Percentiles rank a stretch among this genome's conserved stretches.
These are phyloP conservation scores for Diarsia dahlii DNA, from an alignment of 2,888 invertebrate genomes.

Conservation along the genomic window DNA sequence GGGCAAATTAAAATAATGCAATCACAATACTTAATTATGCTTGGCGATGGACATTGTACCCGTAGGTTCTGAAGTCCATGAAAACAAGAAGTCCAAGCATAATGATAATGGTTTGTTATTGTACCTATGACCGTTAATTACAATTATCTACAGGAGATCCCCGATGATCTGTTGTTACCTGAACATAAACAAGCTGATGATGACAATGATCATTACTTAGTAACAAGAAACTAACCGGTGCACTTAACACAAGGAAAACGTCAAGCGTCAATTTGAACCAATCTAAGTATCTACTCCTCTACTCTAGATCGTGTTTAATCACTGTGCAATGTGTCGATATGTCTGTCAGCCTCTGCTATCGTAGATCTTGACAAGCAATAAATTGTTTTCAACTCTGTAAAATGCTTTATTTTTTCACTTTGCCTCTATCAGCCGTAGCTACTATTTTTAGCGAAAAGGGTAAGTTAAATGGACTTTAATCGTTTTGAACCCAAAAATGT, in stretches of 20 bases:
- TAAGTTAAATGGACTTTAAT: neutral
- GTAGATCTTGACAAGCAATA: constrained; percentile 53
- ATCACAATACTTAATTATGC: neutral
- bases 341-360: constrained; percentile 47
- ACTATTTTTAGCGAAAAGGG: neutral
- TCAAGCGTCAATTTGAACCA: constrained; percentile 8
- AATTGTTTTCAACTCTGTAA: constrained; percentile 35
- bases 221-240: constrained; percentile 24
- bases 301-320: constrained; percentile 53
- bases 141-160: constrained; percentile 1
- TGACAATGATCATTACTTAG: constrained; percentile 30
- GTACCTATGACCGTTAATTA: neutral
- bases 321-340: constrained; percentile 46
- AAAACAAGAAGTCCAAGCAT: neutral
- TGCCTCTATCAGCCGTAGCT: neutral
- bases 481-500: neutral
- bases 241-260: constrained; percentile 42
- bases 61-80: neutral
- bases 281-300: constrained; percentile 17
- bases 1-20: neutral
- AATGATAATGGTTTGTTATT: neutral
- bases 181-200: constrained; percentile 3
- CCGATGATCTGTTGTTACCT: constrained; percentile 4
- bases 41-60: neutral
- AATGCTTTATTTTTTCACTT: constrained; percentile 19